Evolutionary conservation across 2,797 vertebrate genomes (phyloP).

Genomic region (Sebastes goodei): DNA sequence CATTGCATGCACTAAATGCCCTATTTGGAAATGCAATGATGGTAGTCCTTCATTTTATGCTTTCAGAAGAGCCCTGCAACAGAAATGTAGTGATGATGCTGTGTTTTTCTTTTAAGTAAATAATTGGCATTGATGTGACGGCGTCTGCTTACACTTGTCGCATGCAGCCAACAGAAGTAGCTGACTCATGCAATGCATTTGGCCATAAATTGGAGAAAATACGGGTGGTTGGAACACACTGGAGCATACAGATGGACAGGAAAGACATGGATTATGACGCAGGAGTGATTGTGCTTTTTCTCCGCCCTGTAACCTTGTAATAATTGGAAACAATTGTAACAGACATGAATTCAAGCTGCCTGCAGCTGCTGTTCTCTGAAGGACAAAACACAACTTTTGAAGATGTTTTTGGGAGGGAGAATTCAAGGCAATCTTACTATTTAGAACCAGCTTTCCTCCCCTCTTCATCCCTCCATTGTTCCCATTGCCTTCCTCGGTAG

Average conservation of each 20-base stretch:
- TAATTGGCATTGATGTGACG: not conserved
- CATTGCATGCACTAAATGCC: not conserved
- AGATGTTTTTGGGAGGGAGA: not conserved
- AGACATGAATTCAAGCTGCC: not conserved
- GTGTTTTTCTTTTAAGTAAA: not conserved
- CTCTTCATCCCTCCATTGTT: not conserved
- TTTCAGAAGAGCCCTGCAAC: not conserved
- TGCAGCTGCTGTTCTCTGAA: not conserved
- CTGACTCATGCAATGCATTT: not conserved
- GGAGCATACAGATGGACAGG: not conserved
- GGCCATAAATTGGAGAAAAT: not conserved
- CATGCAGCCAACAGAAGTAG: not conserved
- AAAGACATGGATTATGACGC: not conserved
- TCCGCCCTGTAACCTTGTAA: not conserved
- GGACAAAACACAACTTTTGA: not conserved
- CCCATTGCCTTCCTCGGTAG: slow-evolving; percentile 5
- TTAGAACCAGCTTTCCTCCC: not conserved
- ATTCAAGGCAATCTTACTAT: not conserved
- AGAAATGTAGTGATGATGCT: not conserved
- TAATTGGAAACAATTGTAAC: not conserved
- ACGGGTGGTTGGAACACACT: not conserved
- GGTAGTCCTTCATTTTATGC: not conserved
- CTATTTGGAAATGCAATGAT: not conserved
- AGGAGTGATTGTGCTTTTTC: not conserved
- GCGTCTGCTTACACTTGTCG: not conserved